Base-by-base conservation (phyloP, 1,140 invertebrate species). In the Lethrus apterus region DNA sequence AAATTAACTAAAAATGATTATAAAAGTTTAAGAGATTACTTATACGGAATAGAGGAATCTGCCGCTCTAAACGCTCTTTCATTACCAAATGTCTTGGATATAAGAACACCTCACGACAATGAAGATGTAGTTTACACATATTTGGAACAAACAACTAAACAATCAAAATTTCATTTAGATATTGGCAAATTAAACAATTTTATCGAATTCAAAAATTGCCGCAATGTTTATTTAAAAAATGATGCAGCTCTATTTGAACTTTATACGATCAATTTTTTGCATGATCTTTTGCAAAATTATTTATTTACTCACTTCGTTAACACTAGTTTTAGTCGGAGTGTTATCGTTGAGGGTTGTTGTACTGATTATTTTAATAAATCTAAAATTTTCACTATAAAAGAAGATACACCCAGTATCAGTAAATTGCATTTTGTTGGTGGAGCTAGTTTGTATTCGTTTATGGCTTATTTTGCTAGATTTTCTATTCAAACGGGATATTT, bases 281-380 rank as follows among this genome's bases (percentile, higher is more conserved):
- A 63, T 40, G 55, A 72, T 4, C 55, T 66, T 36, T 60, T 81
- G 0, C 59, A 66, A 55, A 57, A 73, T 9, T 52, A 63, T 13
- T 68, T 70, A 15, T 79, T 70, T 54, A 63, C 60, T 0, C 71
- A 72, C 35, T 75, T 80, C 64, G 77, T 76, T 7, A 79, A 79
- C 65, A 63, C 80, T 4, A 82, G 85, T 64, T 83, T 85, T 64
- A 64, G 69, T 29, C 75, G 76, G 42, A 83, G 80, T 60, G 54
- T 80, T 1, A 59, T 86, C 13, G 66, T 84, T 4, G 83, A 86
- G 67, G 83, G 79, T 3, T 77, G 75, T 54, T 78, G 80, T 10
- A 52, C 71, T 9, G 66, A 80, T 58, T 75, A 77, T 46, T 67
- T 69, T 13, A 65, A 77, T 58, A 66, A 72, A 1, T 55, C 59